Evolutionary conservation across 2,888 invertebrate species (phyloP).

Genomic region (Urechis unicinctus): DNA sequence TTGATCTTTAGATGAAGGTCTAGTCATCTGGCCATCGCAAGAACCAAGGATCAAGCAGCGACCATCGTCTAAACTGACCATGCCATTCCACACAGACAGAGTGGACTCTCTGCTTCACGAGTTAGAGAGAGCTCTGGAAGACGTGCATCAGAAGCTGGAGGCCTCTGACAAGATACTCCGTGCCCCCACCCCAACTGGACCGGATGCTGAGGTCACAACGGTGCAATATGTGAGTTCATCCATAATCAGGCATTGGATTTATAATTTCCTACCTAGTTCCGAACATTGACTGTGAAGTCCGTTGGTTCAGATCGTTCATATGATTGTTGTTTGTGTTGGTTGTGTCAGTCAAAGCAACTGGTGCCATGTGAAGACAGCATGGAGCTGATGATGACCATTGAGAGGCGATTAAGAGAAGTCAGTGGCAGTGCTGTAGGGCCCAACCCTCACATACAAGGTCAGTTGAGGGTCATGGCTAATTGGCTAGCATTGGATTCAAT

Average conservation of each 20-base stretch:
- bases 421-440: no score
- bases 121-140: slow-evolving; percentile 46
- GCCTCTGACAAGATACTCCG: slow-evolving; percentile 82
- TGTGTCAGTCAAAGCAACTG: neutral
- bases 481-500: no score
- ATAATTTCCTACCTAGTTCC: no score
- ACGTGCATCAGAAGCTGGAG: slow-evolving; percentile 76
- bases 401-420: slow-evolving; percentile 67
- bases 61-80: no score
- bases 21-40: no score
- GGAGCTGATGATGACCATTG: slow-evolving; percentile 75
- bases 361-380: slow-evolving; percentile 66
- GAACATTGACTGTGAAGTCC: no score
- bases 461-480: no score
- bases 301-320: no score
- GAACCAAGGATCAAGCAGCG: no score
- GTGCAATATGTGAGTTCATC: slow-evolving; percentile 27
- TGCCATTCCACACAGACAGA: no score
- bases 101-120: slow-evolving; percentile 30
- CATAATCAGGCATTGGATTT: neutral
- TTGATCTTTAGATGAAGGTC: no score
- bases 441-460: slow-evolving; percentile 62
- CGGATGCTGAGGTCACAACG: slow-evolving; percentile 58
- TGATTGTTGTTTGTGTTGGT: no score
- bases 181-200: slow-evolving; percentile 76